phyloP scores from a whole-genome alignment of 2,888 invertebrate species.

The Invenusta paracnida region DNA sequence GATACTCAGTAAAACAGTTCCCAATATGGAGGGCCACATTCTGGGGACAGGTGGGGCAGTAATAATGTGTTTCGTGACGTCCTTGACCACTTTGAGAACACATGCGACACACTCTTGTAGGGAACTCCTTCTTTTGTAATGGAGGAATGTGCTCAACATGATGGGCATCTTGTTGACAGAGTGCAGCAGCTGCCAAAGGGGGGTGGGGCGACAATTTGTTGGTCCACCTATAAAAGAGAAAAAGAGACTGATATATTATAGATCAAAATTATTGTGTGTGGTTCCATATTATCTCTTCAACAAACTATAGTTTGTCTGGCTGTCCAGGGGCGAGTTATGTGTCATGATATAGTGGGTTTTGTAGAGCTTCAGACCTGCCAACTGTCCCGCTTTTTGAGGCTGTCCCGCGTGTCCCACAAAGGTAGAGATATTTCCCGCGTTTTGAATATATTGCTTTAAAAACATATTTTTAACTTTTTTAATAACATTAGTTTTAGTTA shows the following conservation, averaged over 20 bases:
- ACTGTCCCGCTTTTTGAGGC: too few relatives aligned
- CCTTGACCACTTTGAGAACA: neutral
- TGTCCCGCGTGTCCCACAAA: too few relatives aligned
- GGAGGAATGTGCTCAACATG: neutral
- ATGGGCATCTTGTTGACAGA: neutral
- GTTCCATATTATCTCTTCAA: too few relatives aligned
- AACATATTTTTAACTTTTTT: too few relatives aligned
- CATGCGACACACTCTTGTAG: neutral
- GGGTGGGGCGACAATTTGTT: neutral
- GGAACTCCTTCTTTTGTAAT: neutral
- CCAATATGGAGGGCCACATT: neutral
- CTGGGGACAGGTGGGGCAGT: neutral
- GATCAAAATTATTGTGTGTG: neutral
- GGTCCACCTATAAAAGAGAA: neutral
- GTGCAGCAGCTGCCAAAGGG: neutral
- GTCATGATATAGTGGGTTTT: too few relatives aligned
- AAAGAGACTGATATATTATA: neutral
- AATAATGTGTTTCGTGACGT: neutral
- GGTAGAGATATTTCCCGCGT: too few relatives aligned
- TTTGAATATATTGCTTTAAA: too few relatives aligned
- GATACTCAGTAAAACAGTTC: neutral
- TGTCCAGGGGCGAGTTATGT: too few relatives aligned
- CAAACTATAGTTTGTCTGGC: too few relatives aligned
- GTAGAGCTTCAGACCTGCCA: too few relatives aligned
- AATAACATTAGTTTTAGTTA: too few relatives aligned